Evolutionary conservation across 2,888 invertebrate genomes (phyloP).

Genomic region (Drosophila limbata): DNA sequence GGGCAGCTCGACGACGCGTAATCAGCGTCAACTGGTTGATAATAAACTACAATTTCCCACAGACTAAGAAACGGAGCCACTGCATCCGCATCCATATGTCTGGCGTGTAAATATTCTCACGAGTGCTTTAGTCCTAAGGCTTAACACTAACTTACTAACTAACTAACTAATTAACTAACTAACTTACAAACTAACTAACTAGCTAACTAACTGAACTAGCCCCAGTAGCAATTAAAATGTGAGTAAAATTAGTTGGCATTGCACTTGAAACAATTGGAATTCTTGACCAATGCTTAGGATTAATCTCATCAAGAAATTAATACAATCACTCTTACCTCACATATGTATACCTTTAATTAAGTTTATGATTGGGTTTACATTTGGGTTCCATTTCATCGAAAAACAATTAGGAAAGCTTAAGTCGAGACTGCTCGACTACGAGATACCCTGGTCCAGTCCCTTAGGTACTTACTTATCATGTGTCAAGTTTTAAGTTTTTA

Average conservation of each 20-base stretch:
- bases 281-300: constrained; percentile 50
- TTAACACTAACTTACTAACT: constrained; percentile 15
- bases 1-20: constrained; percentile 44
- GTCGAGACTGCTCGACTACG: too few relatives aligned
- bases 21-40: constrained; percentile 50
- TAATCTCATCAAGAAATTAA: constrained; percentile 9
- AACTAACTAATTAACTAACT: constrained; percentile 17
- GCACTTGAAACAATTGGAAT: constrained; percentile 22
- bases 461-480: too few relatives aligned
- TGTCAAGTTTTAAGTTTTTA: too few relatives aligned
- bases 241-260: constrained; percentile 6
- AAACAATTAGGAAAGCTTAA: neutral
- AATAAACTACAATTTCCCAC: constrained; percentile 58
- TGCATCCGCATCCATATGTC: constrained; percentile 16
- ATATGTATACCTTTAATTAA: constrained; percentile 6
- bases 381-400: neutral
- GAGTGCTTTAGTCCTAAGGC: constrained; percentile 50
- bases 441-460: too few relatives aligned
- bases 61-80: constrained; percentile 49
- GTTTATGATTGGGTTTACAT: neutral
- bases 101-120: constrained; percentile 61
- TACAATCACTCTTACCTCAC: constrained; percentile 14
- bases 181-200: constrained; percentile 1
- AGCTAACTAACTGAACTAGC: constrained; percentile 21
- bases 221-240: constrained; percentile 10